Percentiles rank a stretch among this genome's conserved stretches.
Conservation (phyloP, 2,888 invertebrate genomes). For the Ryuthela nishihirai region DNA sequence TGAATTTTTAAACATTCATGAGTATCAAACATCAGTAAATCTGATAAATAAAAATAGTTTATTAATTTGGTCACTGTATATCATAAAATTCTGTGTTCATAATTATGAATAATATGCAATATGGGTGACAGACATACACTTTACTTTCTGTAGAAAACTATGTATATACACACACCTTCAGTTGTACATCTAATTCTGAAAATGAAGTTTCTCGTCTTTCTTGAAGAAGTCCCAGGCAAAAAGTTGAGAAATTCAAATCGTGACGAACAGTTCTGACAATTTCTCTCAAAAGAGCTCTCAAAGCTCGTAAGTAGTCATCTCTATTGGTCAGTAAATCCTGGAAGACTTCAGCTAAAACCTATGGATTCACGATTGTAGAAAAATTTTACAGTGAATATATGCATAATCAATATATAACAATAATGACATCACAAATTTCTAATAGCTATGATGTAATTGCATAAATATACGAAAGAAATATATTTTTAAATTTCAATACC, state of each 20-base stretch:
- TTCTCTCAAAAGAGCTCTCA: slow-evolving; percentile 81
- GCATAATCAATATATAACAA: neutral
- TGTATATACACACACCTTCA: slow-evolving; percentile 47
- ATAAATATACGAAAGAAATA: no score
- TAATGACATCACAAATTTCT: slow-evolving; percentile 3
- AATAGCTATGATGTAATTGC: no score
- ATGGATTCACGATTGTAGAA: slow-evolving; percentile 45
- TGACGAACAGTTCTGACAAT: slow-evolving; percentile 77
- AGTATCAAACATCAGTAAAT: no score
- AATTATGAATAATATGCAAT: neutral
- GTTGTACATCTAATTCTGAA: slow-evolving; percentile 48
- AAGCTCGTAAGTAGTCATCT: slow-evolving; percentile 84
- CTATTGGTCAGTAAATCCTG: slow-evolving; percentile 78
- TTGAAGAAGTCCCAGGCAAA: slow-evolving; percentile 72
- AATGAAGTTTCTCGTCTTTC: slow-evolving; percentile 49
- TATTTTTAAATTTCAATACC: no score
- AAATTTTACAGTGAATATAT: neutral
- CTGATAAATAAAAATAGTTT: no score
- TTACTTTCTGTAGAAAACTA: no score
- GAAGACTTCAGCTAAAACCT: slow-evolving; percentile 54
- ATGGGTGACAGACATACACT: slow-evolving; percentile 14
- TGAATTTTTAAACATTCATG: no score
- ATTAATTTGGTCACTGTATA: no score
- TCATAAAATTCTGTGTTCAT: no score
- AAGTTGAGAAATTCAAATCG: slow-evolving; percentile 72